Evolutionary conservation across 92 coral and sea anemone genomes (phyloP).

Genomic region (Anthopleura xanthogrammica): DNA sequence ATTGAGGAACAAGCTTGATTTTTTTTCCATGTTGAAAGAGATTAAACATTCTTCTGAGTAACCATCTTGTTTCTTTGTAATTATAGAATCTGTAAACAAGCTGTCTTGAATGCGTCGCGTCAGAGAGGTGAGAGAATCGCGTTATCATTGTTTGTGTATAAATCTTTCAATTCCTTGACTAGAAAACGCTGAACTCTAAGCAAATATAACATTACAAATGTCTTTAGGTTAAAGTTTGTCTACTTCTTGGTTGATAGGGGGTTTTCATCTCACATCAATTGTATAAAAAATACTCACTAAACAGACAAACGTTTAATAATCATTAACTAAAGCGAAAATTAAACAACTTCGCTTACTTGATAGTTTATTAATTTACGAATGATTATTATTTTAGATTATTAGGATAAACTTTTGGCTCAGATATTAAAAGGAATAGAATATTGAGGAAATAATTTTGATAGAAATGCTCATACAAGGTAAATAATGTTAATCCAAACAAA

Average conservation of each 20-base stretch:
- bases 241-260: background rate
- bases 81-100: background rate
- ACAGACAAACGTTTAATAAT: too few relatives aligned
- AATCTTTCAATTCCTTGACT: background rate
- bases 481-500: too few relatives aligned
- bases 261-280: background rate
- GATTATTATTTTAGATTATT: too few relatives aligned
- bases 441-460: too few relatives aligned
- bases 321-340: too few relatives aligned
- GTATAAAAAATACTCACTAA: background rate
- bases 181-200: background rate
- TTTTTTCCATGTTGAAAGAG: background rate
- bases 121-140: background rate
- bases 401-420: too few relatives aligned
- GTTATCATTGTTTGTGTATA: background rate
- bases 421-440: too few relatives aligned
- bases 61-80: background rate
- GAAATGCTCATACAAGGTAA: too few relatives aligned
- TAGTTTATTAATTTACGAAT: too few relatives aligned
- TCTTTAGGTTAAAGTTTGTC: background rate
- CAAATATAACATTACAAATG: background rate
- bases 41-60: background rate
- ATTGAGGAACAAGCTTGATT: background rate
- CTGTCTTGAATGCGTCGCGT: background rate
- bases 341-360: too few relatives aligned